These are phyloP conservation scores for Tolmerus cingulatus DNA, from an alignment of 2,888 invertebrate species.

Conservation along the genomic window DNA sequence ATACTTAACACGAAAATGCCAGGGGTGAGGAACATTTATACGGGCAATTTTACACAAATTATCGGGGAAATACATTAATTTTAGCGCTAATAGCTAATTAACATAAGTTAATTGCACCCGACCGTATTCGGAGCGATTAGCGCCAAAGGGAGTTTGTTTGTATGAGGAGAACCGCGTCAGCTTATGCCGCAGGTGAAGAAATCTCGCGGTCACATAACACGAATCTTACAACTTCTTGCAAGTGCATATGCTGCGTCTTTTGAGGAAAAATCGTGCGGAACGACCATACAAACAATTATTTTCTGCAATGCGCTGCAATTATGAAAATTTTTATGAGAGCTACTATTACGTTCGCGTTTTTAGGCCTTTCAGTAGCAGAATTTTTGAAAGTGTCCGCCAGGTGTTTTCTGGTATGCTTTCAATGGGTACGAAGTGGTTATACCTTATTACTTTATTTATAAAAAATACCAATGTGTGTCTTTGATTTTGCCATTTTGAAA, in stretches of 20 bases:
- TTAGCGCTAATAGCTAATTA: conserved; percentile 20
- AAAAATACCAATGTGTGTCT: too few species aligned
- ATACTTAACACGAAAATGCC: conserved; percentile 1
- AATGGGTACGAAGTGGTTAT: not conserved
- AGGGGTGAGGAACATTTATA: not conserved
- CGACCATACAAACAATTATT: not conserved
- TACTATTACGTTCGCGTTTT: not conserved
- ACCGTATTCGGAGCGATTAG: not conserved
- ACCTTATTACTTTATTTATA: not conserved
- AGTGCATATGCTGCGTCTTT: not conserved
- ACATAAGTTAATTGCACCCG: conserved; percentile 25
- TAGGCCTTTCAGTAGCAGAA: not conserved
- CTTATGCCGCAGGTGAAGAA: not conserved
- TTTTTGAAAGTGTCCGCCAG: not conserved
- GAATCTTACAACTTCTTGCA: not conserved
- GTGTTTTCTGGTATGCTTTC: not conserved
- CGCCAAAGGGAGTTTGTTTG: not conserved
- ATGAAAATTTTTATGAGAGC: not conserved
- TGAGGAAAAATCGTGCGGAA: not conserved
- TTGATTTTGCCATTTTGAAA: too few species aligned
- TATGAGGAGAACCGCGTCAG: not conserved
- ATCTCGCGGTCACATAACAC: not conserved
- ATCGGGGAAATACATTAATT: not conserved
- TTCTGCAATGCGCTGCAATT: not conserved
- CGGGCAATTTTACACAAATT: conserved; percentile 7